Base-by-base conservation (phyloP, 2,797 vertebrate genomes). In the Diceros bicornis region DNA sequence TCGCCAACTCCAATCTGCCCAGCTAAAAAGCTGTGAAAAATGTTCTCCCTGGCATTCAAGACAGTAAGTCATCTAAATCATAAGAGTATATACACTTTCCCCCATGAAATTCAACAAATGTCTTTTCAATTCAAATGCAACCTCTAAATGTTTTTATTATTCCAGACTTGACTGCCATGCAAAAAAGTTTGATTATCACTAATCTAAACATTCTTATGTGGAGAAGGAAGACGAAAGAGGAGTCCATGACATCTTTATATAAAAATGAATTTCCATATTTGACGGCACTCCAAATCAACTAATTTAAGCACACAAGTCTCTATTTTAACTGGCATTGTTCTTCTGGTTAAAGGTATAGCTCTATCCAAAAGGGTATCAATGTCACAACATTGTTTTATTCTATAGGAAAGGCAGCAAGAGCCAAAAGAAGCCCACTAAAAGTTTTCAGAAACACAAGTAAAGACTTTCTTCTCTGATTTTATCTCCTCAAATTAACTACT, bases 121-220 rank as follows among this genome's bases (percentile, higher is more conserved):
- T 66, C 47, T 92, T 93, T 92, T 89, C 74, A 69, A 62, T 57
- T 77, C 66, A 97, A 94, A 97, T 75, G 61, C 2, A 52, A 37
- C 18, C 34, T 94, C 13, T 59, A 75, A 68, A 69, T 57, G 27
- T 69, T 91, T 91, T 88, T 81, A 77, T 94, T 57, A 77, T 90
- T 93, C 78, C 29, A 82, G 75, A 87, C 47, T 88, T 68, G 18
- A 91, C 12, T 75, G 14, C 69, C 52, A 59, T 17, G 50, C 16
- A 71, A 50, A 85, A 84, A 55, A 29, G 2, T 41, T 72, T 61
- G 27, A 41, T 89, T 78, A 57, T 52, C 64, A 83, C 50, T 41
- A 62, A 86, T 86, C 6, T 86, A 88, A 92, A 95, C 8, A 92
- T 18, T 44, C 81, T 34, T 21, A 87, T 62, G 32, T 44, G 52